Evolutionary conservation across 2,113 vertebrate genomes (phyloP).

Genomic region (Gallinago jamesoni): DNA sequence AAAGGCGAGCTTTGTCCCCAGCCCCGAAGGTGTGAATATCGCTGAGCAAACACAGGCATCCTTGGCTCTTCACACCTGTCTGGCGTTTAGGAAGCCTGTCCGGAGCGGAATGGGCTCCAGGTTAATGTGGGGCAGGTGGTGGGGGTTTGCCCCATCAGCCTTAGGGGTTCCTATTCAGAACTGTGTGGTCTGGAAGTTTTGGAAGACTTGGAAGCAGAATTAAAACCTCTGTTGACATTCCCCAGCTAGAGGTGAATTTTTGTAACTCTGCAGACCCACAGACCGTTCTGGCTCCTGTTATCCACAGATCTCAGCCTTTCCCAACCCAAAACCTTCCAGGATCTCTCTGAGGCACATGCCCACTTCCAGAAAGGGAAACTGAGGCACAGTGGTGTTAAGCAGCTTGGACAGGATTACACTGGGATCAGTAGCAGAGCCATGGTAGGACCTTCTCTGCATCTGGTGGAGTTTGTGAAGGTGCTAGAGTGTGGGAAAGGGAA

Average conservation of each 20-base stretch:
- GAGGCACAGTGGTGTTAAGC: background rate
- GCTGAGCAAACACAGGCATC: background rate
- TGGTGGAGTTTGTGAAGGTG: rapidly evolving
- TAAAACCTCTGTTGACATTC: background rate
- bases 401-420: background rate
- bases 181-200: background rate
- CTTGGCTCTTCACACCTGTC: conserved; percentile 25
- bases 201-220: background rate
- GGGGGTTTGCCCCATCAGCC: background rate
- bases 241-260: background rate
- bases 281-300: background rate
- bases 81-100: background rate
- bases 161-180: rapidly evolving
- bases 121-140: background rate
- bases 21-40: background rate
- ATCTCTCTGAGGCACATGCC: background rate
- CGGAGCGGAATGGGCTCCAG: rapidly evolving
- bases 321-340: background rate
- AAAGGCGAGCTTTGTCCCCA: conserved; percentile 19
- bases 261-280: background rate
- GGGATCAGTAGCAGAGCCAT: background rate
- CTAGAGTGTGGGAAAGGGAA: background rate
- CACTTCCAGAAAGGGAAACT: background rate
- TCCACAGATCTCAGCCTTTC: background rate
- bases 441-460: background rate